These are phyloP conservation scores for Clupea harengus DNA, from an alignment of 2,113 vertebrate species.

Conservation along the genomic window DNA sequence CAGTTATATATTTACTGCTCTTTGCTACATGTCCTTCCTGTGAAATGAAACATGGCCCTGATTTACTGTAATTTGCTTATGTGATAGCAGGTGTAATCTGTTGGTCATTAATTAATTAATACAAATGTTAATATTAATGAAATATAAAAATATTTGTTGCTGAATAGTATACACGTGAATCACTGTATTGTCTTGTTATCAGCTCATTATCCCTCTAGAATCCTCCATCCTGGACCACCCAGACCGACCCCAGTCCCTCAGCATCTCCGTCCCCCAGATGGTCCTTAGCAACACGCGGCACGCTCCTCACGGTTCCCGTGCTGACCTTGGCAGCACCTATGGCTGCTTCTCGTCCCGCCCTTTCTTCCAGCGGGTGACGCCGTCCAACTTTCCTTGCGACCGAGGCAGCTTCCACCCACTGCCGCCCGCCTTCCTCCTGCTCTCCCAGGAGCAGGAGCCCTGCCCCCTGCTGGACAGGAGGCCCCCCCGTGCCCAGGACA, in stretches of 20 bases:
- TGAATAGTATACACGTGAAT: neutral
- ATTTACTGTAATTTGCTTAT: no score
- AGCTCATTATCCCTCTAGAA: constrained; percentile 88
- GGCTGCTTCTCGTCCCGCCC: constrained; percentile 71
- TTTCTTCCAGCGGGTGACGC: constrained; percentile 75
- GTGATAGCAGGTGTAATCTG: no score
- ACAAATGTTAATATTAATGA: no score
- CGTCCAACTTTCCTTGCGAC: constrained; percentile 75
- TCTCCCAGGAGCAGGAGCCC: constrained; percentile 69
- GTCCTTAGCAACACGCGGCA: constrained; percentile 87
- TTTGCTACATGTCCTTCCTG: neutral
- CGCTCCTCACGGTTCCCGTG: constrained; percentile 72
- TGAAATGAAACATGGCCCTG: no score
- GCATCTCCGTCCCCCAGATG: constrained; percentile 67
- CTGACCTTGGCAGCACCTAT: constrained; percentile 69
- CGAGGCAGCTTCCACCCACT: constrained; percentile 77
- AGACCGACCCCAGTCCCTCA: constrained; percentile 83
- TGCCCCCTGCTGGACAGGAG: constrained; percentile 46
- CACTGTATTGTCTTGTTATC: neutral
- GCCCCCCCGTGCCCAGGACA: constrained; percentile 75
- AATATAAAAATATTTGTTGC: neutral
- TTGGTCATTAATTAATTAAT: no score
- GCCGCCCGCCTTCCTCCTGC: constrained; percentile 79
- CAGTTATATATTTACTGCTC: neutral
- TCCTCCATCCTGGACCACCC: constrained; percentile 80